Conservation (phyloP, 2,113 vertebrate genomes). For the Leptodactylus fuscus region DNA sequence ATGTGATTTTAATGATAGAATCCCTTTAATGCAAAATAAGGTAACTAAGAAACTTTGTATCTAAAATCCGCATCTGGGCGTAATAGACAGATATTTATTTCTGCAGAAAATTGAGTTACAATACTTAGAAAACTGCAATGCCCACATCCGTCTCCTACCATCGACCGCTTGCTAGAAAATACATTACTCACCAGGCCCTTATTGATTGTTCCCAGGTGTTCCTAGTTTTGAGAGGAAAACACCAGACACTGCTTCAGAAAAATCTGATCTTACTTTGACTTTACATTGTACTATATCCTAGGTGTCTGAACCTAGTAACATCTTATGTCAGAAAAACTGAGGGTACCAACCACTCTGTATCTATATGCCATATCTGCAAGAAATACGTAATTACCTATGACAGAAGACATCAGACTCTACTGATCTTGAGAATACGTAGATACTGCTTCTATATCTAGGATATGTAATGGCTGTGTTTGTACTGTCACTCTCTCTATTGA, state of each 20-base stretch:
- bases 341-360: not conserved
- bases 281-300: constrained; percentile 62
- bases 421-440: not conserved
- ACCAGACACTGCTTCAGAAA: not conserved
- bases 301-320: not conserved
- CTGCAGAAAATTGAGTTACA: not conserved
- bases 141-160: not conserved
- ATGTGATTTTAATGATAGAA: too few species aligned
- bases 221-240: not conserved
- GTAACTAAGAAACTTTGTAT: not conserved
- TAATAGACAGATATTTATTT: not conserved
- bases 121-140: not conserved
- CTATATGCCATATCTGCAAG: too few species aligned
- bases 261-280: constrained; percentile 50
- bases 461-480: too few species aligned
- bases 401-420: not conserved
- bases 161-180: not conserved
- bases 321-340: not conserved
- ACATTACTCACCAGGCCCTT: not conserved
- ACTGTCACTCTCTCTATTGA: too few species aligned
- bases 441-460: not conserved
- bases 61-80: not conserved
- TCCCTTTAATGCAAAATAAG: too few species aligned
- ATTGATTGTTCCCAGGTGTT: not conserved
- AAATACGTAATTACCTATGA: not conserved